Conservation (phyloP, 2,888 invertebrate genomes). For the Netelia fuscicornis region DNA sequence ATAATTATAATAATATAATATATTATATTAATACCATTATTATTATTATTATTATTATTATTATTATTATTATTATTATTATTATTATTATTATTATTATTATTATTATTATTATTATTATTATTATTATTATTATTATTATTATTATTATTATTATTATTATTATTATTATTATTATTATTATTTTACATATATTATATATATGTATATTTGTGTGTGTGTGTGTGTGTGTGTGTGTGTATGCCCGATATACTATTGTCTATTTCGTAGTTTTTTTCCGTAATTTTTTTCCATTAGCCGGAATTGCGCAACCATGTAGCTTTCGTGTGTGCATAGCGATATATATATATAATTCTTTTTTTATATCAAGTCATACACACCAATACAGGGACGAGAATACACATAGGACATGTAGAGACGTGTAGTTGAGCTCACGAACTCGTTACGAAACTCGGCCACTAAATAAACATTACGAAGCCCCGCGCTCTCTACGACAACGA, state of each 20-base stretch:
- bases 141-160: too few species aligned
- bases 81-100: too few species aligned
- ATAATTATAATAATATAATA: too few species aligned
- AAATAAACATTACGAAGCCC: constrained; percentile 62
- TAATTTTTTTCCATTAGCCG: neutral
- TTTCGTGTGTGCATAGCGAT: neutral
- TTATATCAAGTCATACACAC: constrained; percentile 39
- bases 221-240: neutral
- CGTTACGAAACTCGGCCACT: constrained; percentile 65
- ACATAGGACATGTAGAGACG: neutral
- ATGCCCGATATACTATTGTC: constrained; percentile 16
- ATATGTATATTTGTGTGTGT: neutral
- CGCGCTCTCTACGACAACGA: constrained; percentile 44
- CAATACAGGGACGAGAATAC: neutral
- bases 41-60: too few species aligned
- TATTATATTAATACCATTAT: too few species aligned
- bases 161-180: too few species aligned
- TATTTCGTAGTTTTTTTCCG: constrained; percentile 11
- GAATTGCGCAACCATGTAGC: constrained; percentile 13
- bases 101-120: too few species aligned
- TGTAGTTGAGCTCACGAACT: constrained; percentile 44
- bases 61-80: too few species aligned
- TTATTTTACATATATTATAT: neutral
- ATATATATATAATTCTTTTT: neutral
- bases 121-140: too few species aligned